Conservation (phyloP, 2,797 vertebrate genomes). For the Melanotaenia pygmaea region DNA sequence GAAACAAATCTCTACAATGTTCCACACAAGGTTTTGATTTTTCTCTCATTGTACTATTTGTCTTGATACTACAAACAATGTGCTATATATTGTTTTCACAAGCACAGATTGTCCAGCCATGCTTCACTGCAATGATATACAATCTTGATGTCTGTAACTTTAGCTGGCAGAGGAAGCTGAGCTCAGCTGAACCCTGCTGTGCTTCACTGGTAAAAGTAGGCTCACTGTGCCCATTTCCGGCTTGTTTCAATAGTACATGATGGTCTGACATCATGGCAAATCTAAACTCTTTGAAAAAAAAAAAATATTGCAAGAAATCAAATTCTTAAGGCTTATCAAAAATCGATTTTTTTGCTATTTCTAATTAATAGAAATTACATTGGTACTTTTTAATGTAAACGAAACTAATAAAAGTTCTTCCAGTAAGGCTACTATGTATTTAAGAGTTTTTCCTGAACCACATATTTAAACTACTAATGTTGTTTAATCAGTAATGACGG, state of each 20-base stretch:
- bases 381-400: background rate
- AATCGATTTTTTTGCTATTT: background rate
- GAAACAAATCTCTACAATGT: background rate
- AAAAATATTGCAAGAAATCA: background rate
- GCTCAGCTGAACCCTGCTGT: constrained; percentile 67
- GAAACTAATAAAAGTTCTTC: background rate
- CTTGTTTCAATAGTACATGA: constrained; percentile 54
- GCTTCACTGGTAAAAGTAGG: constrained; percentile 59
- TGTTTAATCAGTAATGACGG: constrained; percentile 49
- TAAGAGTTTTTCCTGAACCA: constrained; percentile 1
- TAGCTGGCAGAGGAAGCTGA: constrained; percentile 68
- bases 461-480: constrained; percentile 35
- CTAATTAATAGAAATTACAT: background rate
- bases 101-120: constrained; percentile 27
- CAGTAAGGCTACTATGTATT: background rate
- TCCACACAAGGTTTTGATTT: background rate
- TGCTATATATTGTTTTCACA: constrained; percentile 9
- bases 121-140: constrained; percentile 35
- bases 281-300: background rate
- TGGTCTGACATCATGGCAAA: constrained; percentile 23
- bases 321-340: background rate
- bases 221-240: constrained; percentile 78
- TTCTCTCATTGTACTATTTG: background rate
- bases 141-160: constrained; percentile 67
- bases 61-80: background rate